A percentile compares a stretch with the other conserved stretches of the same genome.
phyloP scores from a whole-genome alignment of 2,888 invertebrate species.

The Siphlonurus alternatus region DNA sequence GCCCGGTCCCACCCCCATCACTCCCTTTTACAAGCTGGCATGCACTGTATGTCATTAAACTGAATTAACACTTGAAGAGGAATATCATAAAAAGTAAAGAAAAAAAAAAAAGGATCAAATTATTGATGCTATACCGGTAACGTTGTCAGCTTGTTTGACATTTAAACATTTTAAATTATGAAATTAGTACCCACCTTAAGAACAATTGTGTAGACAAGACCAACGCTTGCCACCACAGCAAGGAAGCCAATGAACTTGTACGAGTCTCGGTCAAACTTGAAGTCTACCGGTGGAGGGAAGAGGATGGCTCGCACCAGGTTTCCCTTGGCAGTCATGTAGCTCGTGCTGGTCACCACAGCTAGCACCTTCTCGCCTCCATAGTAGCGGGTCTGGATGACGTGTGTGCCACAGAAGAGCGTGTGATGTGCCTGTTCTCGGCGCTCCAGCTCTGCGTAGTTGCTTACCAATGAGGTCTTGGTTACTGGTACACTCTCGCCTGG shows the following conservation, averaged over 20 bases:
- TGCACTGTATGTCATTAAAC: too few species aligned
- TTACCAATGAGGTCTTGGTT: slow-evolving; percentile 67
- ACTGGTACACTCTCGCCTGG: slow-evolving; percentile 86
- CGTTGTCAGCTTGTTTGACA: too few species aligned
- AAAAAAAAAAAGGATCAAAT: too few species aligned
- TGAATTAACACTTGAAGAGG: too few species aligned
- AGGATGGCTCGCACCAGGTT: slow-evolving; percentile 36
- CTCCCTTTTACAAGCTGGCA: too few species aligned
- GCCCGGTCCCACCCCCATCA: too few species aligned
- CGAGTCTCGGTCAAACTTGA: slow-evolving; percentile 34
- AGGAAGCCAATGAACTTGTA: slow-evolving; percentile 32
- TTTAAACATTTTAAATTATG: too few species aligned
- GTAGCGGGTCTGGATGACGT: slow-evolving; percentile 73
- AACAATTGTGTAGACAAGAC: slow-evolving; percentile 35
- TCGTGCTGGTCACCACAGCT: slow-evolving; percentile 23
- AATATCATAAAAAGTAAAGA: too few species aligned
- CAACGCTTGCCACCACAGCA: slow-evolving; percentile 30
- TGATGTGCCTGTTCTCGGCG: slow-evolving; percentile 62
- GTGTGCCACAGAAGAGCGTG: slow-evolving; percentile 79
- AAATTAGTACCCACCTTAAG: slow-evolving; percentile 29
- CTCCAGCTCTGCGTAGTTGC: slow-evolving; percentile 39
- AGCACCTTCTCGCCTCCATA: slow-evolving; percentile 43
- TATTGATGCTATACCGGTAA: too few species aligned
- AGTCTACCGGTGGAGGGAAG: slow-evolving; percentile 37
- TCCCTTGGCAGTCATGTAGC: slow-evolving; percentile 33